These are phyloP conservation scores for Eucera pruinosa DNA, from an alignment of 2,888 invertebrate species.

Conservation along the genomic window DNA sequence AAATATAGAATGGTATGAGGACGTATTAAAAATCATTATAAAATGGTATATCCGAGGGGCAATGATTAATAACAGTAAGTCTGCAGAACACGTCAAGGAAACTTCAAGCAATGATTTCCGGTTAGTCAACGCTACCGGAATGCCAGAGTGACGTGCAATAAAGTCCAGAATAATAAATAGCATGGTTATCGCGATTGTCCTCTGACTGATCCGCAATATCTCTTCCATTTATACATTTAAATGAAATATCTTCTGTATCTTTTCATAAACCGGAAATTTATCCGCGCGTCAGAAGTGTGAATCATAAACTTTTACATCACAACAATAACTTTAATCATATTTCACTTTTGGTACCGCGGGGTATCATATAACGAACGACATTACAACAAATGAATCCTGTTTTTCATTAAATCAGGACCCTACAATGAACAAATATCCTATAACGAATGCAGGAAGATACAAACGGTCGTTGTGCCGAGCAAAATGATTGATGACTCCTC, in stretches of 20 bases:
- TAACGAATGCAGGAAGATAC: too few relatives aligned
- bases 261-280: neutral
- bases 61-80: conserved; percentile 18
- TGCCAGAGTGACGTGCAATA: conserved; percentile 51
- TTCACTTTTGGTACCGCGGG: neutral
- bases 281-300: neutral
- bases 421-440: too few relatives aligned
- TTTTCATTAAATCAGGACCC: too few relatives aligned
- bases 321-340: neutral
- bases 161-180: conserved; percentile 55
- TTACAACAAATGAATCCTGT: too few relatives aligned
- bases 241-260: neutral
- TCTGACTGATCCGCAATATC: conserved; percentile 3
- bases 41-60: neutral
- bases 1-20: too few relatives aligned
- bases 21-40: neutral
- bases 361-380: too few relatives aligned
- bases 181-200: conserved; percentile 27
- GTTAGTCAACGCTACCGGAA: conserved; percentile 56
- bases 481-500: too few relatives aligned
- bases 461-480: too few relatives aligned
- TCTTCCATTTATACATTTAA: neutral
- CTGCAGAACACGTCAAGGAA: conserved; percentile 22
- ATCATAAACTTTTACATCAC: neutral
- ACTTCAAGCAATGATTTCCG: conserved; percentile 56